Evolutionary conservation across 2,888 invertebrate species (phyloP).

Genomic region (Lamellibrachia satsuma): DNA sequence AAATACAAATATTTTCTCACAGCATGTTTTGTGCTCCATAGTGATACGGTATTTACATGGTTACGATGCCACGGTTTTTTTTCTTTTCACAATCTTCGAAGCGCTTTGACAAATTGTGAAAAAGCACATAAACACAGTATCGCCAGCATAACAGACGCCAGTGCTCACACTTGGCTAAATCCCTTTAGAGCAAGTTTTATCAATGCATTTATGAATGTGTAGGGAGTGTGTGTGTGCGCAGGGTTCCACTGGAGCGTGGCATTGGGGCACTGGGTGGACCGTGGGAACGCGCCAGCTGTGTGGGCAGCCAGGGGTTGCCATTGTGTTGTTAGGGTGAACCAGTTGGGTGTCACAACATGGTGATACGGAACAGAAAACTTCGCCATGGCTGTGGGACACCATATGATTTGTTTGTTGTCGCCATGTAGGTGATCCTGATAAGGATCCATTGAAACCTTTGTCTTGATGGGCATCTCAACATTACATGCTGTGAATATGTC

Average conservation of each 20-base stretch:
- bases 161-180: background rate
- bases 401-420: slow-evolving; percentile 12
- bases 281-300: slow-evolving; percentile 7
- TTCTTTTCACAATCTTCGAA: background rate
- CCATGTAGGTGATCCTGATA: background rate
- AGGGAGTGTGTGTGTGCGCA: slow-evolving; percentile 7
- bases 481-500: background rate
- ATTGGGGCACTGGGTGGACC: background rate
- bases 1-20: background rate
- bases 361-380: background rate
- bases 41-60: background rate
- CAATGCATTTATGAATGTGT: background rate
- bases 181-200: background rate
- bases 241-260: background rate
- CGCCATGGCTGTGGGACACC: background rate
- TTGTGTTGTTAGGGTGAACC: background rate
- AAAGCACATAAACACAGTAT: slow-evolving; percentile 17
- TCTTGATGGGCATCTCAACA: slow-evolving; percentile 7
- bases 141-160: background rate
- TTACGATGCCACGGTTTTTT: background rate
- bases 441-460: background rate
- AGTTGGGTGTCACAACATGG: background rate
- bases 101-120: background rate
- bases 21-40: background rate
- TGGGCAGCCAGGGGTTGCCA: background rate